Base-by-base conservation (phyloP, 2,113 vertebrate genomes). In the Tauraco erythrolophus region DNA sequence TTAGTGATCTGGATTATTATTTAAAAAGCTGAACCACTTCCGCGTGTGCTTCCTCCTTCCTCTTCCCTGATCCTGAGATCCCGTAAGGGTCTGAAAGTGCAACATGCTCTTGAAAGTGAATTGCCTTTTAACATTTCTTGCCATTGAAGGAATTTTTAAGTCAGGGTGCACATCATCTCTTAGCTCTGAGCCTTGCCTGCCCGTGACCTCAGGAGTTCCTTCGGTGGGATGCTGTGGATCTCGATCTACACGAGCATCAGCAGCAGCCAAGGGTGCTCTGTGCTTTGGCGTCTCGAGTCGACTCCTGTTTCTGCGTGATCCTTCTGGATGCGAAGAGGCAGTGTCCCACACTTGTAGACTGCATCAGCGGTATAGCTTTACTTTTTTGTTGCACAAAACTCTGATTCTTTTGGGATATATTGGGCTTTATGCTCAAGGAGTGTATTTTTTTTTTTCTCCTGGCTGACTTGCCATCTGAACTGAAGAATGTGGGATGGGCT, bases 11-110 rank as follows among this genome's bases (percentile, higher is more conserved):
- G 78, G 66, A 84, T 82, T 95, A 50, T 94, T 83, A 50, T 88
- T 91, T 65, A 3, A 95, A 96, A 96, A 94, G 30, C 57, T 14
- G 10, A 70, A 72, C 48, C 14, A 33, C 75, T 94, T 88, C 90
- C 94, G 51, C 72, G 37, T 69, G 57, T 84, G 50, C 51, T 86
- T 90, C 51, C 28, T 78, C n/a, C 33, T 92, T 89, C 84, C 33
- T 62, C 33, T 92, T 83, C 66, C 60, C 41, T n/a, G 31, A 89
- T 81, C 65, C 69, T 46, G 45, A 58, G 30, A 66, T 84, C 60
- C 80, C 46, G 22, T 41, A 80, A 82, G 43, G 35, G 31, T 83
- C 60, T 43, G 31, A 19, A 77, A 8, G 5, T 16, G 19, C 39
- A 68, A 9, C 27, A 22, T 4, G 4, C 8, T 57, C 65, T 72